Base-by-base conservation (phyloP, 2,888 invertebrate genomes). In the Micropterix aruncella region DNA sequence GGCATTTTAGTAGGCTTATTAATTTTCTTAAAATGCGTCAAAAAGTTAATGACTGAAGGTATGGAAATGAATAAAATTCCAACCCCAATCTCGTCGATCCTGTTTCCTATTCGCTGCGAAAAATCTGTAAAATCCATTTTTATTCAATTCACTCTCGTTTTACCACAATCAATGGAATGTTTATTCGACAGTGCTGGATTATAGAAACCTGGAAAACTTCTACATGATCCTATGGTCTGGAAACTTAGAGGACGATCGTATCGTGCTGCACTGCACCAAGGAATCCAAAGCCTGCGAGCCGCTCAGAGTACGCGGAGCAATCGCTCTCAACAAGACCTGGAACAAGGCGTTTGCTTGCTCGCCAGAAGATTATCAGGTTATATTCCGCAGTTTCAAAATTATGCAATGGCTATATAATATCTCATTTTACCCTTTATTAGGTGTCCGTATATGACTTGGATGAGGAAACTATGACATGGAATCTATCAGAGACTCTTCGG, bases 141-240 rank as follows among this genome's bases (percentile, higher is more conserved):
- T n/a, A n/a, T n/a, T n/a, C n/a, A n/a, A n/a, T n/a, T n/a, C n/a
- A n/a, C n/a, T n/a, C n/a, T n/a, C 9, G 9, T 36, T 36, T 2
- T 41, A 17, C 3, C 17, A 9, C n/a, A n/a, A n/a, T n/a, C n/a
- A n/a, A n/a, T n/a, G n/a, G n/a, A n/a, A 5, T 27, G 27, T 15
- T 27, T 14, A 37, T 38, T 36, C 38, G 38, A 18, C 53, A 76
- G 77, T 66, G 46, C 82, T 90, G 68, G 84, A 88, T 53, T 86
- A 83, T 55, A 73, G 76, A 2, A 78, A 73, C 48, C 62, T 80
- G 27, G 73, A 75, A 3, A 80, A 82, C 50, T 84, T 84, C 55
- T 70, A 81, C 48, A 70, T 85, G 2, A 69, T 84, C 12, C 83
- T 84, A 61, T 91, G 91, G 91, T 82, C 81, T 39, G 89, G 88